These are phyloP conservation scores for Eulemur albifrons DNA, from an alignment of 2,797 vertebrate genomes.

Conservation along the genomic window DNA sequence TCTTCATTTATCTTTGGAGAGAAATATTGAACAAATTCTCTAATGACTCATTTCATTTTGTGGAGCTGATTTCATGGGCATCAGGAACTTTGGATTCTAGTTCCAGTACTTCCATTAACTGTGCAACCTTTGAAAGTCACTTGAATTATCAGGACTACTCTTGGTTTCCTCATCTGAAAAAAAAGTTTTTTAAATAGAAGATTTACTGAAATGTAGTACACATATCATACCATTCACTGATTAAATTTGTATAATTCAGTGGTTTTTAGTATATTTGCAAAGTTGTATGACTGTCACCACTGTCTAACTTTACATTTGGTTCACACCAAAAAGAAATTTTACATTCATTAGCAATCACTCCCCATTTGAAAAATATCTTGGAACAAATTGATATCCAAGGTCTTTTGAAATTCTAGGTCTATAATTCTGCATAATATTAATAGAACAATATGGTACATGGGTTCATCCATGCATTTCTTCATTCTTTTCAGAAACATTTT, in stretches of 20 bases:
- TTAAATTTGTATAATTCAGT: not conserved
- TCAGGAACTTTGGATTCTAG: not conserved
- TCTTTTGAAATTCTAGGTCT: not conserved
- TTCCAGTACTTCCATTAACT: not conserved
- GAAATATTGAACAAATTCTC: not conserved
- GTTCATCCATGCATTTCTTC: not conserved
- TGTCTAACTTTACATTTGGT: not conserved
- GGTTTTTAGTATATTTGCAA: not conserved
- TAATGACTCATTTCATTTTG: not conserved
- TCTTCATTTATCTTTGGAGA: conserved; percentile 17
- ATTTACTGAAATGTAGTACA: not conserved
- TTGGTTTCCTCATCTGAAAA: conserved; percentile 1
- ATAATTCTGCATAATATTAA: not conserved
- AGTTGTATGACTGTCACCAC: not conserved
- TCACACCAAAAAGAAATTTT: not conserved
- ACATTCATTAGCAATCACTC: not conserved
- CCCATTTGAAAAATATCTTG: not conserved
- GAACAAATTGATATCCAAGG: not conserved
- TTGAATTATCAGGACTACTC: not conserved
- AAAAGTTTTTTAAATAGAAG: not conserved
- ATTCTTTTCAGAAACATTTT: conserved; percentile 17
- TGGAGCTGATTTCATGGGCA: not conserved
- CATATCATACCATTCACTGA: not conserved
- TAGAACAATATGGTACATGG: not conserved
- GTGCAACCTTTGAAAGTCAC: not conserved